Percentiles rank a stretch among this genome's conserved stretches.
Evolutionary conservation across 2,888 invertebrate genomes (phyloP).

Genomic region (Masnerella sp.): DNA sequence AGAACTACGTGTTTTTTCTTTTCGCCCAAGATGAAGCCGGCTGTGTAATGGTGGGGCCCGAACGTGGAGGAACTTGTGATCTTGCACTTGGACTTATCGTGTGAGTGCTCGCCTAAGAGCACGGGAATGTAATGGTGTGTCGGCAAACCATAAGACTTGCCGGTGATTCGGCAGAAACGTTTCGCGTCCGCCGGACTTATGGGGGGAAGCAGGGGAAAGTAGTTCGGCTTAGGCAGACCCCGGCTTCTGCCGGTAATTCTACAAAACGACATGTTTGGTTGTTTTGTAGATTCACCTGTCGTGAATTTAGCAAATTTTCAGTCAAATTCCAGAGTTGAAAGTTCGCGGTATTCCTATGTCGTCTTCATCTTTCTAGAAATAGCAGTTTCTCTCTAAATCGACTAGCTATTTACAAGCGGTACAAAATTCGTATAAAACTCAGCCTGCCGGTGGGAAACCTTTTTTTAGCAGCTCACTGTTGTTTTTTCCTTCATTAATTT

Average conservation of each 20-base stretch:
- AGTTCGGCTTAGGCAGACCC: conserved; percentile 89
- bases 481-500: conserved; percentile 41
- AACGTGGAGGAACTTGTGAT: conserved; percentile 83
- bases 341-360: too few species aligned
- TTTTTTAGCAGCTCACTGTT: conserved; percentile 32
- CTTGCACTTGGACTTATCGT: conserved; percentile 80
- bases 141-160: conserved; percentile 86
- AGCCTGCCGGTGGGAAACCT: too few species aligned
- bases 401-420: not conserved
- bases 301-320: too few species aligned
- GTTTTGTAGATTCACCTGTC: not conserved
- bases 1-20: conserved; percentile 83
- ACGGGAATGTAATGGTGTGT: conserved; percentile 90
- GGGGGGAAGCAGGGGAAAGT: conserved; percentile 88
- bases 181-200: conserved; percentile 91
- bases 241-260: conserved; percentile 89
- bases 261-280: conserved; percentile 84
- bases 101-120: conserved; percentile 79
- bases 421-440: conserved; percentile 16
- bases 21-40: conserved; percentile 82
- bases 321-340: too few species aligned
- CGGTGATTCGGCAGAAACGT: conserved; percentile 87
- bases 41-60: conserved; percentile 81
- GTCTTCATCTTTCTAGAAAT: not conserved
- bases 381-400: too few species aligned